Conservation (phyloP, 2,888 invertebrate species). For the Microchrysa polita region DNA sequence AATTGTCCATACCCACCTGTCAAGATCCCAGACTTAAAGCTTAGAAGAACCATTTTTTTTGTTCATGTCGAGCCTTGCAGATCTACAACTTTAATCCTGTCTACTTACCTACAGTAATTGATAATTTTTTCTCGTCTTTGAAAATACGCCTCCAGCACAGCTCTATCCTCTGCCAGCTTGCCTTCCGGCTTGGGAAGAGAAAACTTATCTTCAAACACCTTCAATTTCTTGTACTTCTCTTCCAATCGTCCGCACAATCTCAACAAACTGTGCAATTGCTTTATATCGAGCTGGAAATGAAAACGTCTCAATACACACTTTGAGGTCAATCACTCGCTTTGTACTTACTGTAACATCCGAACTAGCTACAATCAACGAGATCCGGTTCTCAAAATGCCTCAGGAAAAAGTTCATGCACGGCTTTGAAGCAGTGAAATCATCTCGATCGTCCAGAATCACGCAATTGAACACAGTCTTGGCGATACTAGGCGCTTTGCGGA, state of each 20-base stretch:
- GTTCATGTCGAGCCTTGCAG: too few species aligned
- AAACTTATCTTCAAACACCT: constrained; percentile 58
- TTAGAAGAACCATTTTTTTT: too few species aligned
- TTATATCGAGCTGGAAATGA: constrained; percentile 58
- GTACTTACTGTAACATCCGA: constrained; percentile 59
- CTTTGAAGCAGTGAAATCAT: constrained; percentile 58
- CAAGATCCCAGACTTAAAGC: too few species aligned
- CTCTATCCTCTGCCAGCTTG: constrained; percentile 53
- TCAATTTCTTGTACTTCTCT: constrained; percentile 54
- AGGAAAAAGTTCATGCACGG: constrained; percentile 61
- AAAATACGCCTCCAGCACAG: constrained; percentile 62
- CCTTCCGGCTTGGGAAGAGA: constrained; percentile 58
- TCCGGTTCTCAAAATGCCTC: constrained; percentile 59
- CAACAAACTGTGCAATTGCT: constrained; percentile 59
- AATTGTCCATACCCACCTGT: too few species aligned
- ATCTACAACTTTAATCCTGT: too few species aligned
- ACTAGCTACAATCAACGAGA: constrained; percentile 61
- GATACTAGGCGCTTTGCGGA: constrained; percentile 58
- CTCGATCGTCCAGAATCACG: constrained; percentile 61
- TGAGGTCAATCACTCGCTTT: too few species aligned
- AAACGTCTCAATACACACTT: too few species aligned
- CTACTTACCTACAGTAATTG: constrained; percentile 60
- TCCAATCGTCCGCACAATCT: constrained; percentile 60
- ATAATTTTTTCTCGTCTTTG: constrained; percentile 60
- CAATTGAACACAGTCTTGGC: constrained; percentile 59